These are phyloP conservation scores for Clarias laeviceps DNA, from an alignment of 2,797 vertebrate genomes.

Conservation along the genomic window DNA sequence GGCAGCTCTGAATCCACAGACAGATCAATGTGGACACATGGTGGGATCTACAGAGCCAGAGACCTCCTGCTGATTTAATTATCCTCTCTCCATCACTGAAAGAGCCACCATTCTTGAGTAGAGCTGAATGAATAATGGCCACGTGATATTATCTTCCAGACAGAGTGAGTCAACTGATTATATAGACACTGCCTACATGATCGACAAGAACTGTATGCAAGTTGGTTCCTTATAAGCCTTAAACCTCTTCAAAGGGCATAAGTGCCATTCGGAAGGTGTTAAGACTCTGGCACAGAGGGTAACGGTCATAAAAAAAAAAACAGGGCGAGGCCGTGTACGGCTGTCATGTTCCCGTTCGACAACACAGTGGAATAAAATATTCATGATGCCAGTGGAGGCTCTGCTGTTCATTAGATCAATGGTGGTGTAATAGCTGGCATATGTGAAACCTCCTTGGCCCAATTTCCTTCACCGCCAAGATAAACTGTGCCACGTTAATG, in stretches of 20 bases:
- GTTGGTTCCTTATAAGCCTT: slow-evolving; percentile 27
- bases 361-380: slow-evolving; percentile 71
- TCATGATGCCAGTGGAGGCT: slow-evolving; percentile 62
- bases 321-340: slow-evolving; percentile 38
- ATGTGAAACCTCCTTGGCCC: slow-evolving; percentile 63
- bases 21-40: slow-evolving; percentile 66
- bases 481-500: slow-evolving; percentile 71
- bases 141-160: slow-evolving; percentile 35
- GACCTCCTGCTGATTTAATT: slow-evolving; percentile 72
- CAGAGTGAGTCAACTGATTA: slow-evolving; percentile 17
- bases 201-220: neutral
- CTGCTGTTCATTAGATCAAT: slow-evolving; percentile 70
- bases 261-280: slow-evolving; percentile 50
- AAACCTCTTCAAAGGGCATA: slow-evolving; percentile 27
- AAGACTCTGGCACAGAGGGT: slow-evolving; percentile 30
- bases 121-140: slow-evolving; percentile 42
- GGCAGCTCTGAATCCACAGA: slow-evolving; percentile 59
- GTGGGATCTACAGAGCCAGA: slow-evolving; percentile 71
- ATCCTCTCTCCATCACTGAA: slow-evolving; percentile 66
- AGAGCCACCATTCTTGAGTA: slow-evolving; percentile 49
- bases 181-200: slow-evolving; percentile 2
- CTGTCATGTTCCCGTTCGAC: slow-evolving; percentile 61
- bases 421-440: slow-evolving; percentile 67
- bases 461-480: slow-evolving; percentile 50
- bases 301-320: slow-evolving; percentile 60